Evolutionary conservation across 2,888 invertebrate genomes (phyloP).

Genomic region (Drosophila heteroneura): DNA sequence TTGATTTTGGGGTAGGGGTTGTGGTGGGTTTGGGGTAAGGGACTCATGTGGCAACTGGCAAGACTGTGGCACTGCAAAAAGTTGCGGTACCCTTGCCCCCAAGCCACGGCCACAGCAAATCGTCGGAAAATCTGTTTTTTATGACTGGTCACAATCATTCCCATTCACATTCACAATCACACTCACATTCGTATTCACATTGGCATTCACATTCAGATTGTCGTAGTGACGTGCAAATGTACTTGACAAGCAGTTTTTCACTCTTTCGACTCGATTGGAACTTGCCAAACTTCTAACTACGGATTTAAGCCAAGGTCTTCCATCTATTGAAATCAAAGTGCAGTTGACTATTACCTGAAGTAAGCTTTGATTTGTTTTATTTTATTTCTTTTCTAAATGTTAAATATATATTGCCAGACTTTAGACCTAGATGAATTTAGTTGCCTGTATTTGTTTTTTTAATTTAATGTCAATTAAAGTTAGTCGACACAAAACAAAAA

Average conservation of each 20-base stretch:
- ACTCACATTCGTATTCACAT: conserved; percentile 16
- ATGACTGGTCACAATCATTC: conserved; percentile 64
- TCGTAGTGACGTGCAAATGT: conserved; percentile 70
- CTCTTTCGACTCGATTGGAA: conserved; percentile 22
- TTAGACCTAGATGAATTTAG: too few relatives aligned
- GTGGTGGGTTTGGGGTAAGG: background rate
- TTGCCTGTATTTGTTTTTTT: background rate
- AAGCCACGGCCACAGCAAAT: conserved; percentile 45
- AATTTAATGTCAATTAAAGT: background rate
- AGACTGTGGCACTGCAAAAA: conserved; percentile 26
- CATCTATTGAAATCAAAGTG: background rate
- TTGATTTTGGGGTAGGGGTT: background rate
- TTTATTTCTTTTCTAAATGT: background rate
- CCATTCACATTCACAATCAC: conserved; percentile 19
- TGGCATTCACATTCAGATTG: conserved; percentile 17
- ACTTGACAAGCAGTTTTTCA: conserved; percentile 51
- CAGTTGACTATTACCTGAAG: background rate
- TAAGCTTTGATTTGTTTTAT: too few relatives aligned
- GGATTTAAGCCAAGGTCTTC: conserved; percentile 4
- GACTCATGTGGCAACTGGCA: background rate
- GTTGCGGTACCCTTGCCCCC: background rate
- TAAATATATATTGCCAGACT: background rate
- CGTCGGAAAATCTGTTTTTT: conserved; percentile 63
- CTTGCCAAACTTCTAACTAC: conserved; percentile 23
- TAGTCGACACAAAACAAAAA: too few relatives aligned